Base-by-base conservation (phyloP, 2,888 invertebrate genomes). In the Leptura quadrifasciata region DNA sequence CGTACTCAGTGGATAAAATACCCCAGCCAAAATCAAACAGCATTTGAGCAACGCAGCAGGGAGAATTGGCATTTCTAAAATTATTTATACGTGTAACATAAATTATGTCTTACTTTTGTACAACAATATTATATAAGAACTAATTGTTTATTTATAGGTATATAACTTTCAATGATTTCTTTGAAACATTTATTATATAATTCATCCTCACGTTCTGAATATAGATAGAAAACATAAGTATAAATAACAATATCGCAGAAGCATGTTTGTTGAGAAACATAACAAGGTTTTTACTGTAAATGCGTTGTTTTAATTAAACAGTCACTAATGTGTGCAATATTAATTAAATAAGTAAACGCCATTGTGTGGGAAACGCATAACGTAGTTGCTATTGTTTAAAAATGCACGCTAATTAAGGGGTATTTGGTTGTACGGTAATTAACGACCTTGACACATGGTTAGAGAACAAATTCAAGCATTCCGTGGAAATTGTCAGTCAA, bases 381-480 rank as follows among this genome's bases (percentile, higher is more conserved):
- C n/a, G 47, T 12, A 27, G 27, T n/a, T 9, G 12, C 24, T 24
- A 58, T 58, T 58, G 58, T 58, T 58, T n/a, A 58, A 24, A 58
- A 24, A 58, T 61, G 31, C 27, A 63, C 39, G 39, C 20, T 10
- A 47, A 47, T 47, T 47, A 47, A 47, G 47, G 17, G 47, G 47
- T 47, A 47, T 47, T 47, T 47, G 47, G 47, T 15, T n/a, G 47
- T 47, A 47, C 47, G 5, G n/a, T 15, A 20, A 35, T 63, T 63
- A 39, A 39, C 12, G 20, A 63, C 63, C 63, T 63, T 63, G 63
- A 63, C 63, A 63, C 63, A 63, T 35, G 63, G 35, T 63, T 35
- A 39, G 18, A 39, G 20, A 39, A 35, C 39, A 12, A 63, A 39
- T 63, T 63, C 20, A 63, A 20, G 20, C 12, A n/a, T 39, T 39